Conservation (phyloP, 2,888 invertebrate species). For the Eumacrocentrus americanus region DNA sequence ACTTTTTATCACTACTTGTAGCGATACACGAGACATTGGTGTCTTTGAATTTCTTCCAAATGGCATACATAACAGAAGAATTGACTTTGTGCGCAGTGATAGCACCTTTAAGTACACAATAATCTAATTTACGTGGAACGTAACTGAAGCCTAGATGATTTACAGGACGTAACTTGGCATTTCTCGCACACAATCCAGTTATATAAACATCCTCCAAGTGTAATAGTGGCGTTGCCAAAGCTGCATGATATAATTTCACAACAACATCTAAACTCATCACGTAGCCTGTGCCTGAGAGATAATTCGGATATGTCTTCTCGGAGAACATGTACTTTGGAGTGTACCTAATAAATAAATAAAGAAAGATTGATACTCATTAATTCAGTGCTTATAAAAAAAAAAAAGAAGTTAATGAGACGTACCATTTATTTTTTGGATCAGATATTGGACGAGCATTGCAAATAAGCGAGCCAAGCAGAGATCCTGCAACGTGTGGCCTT, state of each 20-base stretch:
- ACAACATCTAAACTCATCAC: constrained; percentile 74
- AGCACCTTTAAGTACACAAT: constrained; percentile 64
- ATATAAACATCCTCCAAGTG: constrained; percentile 82
- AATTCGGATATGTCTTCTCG: constrained; percentile 76
- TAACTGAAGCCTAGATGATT: constrained; percentile 74
- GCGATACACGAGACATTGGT: constrained; percentile 41
- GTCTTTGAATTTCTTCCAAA: constrained; percentile 54
- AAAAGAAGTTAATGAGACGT: constrained; percentile 16
- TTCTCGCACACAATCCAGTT: constrained; percentile 75
- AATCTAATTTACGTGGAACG: constrained; percentile 61
- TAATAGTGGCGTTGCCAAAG: constrained; percentile 72
- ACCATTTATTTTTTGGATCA: constrained; percentile 80
- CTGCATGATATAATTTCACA: constrained; percentile 69
- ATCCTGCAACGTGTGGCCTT: constrained; percentile 55
- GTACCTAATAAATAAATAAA: constrained; percentile 71
- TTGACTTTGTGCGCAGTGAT: constrained; percentile 67
- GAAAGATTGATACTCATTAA: too few relatives aligned
- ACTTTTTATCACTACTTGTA: constrained; percentile 36
- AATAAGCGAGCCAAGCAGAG: constrained; percentile 79
- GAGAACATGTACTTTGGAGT: constrained; percentile 80
- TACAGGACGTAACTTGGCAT: constrained; percentile 66
- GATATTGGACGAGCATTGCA: constrained; percentile 78
- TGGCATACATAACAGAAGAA: constrained; percentile 61
- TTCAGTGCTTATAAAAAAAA: too few relatives aligned
- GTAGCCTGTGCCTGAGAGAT: constrained; percentile 83